Conservation (phyloP, 2,797 vertebrate genomes). For the Xenentodon cancila region DNA sequence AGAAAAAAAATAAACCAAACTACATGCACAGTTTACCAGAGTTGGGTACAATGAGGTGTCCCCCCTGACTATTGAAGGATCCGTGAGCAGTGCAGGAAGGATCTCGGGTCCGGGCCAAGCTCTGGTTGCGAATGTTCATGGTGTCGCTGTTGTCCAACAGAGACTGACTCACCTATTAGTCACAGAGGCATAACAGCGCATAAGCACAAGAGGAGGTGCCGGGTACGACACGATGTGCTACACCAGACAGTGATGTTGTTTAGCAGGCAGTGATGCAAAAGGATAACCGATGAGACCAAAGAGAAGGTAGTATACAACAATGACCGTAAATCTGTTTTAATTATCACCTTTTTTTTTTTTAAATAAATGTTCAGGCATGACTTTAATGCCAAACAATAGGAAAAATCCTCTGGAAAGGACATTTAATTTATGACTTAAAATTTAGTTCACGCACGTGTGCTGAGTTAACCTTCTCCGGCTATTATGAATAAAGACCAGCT, state of each 20-base stretch:
- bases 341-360: no score
- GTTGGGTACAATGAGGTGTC: constrained; percentile 92
- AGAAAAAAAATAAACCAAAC: not conserved
- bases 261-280: not conserved
- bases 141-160: constrained; percentile 89
- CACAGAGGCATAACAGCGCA: not conserved
- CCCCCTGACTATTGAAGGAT: constrained; percentile 93
- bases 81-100: constrained; percentile 91
- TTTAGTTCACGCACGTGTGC: no score
- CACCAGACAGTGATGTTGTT: not conserved
- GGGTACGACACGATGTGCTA: not conserved
- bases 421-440: no score
- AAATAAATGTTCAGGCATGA: no score
- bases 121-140: constrained; percentile 90
- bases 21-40: constrained; percentile 81
- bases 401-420: no score
- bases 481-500: no score
- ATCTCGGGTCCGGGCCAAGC: constrained; percentile 88
- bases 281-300: no score
- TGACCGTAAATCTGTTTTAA: no score
- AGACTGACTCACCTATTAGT: constrained; percentile 86
- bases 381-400: no score
- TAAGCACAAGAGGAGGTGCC: not conserved
- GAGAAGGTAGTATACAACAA: no score
- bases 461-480: no score